phyloP scores from a whole-genome alignment of 1,140 invertebrate genomes.

The Aleiodes sp. region DNA sequence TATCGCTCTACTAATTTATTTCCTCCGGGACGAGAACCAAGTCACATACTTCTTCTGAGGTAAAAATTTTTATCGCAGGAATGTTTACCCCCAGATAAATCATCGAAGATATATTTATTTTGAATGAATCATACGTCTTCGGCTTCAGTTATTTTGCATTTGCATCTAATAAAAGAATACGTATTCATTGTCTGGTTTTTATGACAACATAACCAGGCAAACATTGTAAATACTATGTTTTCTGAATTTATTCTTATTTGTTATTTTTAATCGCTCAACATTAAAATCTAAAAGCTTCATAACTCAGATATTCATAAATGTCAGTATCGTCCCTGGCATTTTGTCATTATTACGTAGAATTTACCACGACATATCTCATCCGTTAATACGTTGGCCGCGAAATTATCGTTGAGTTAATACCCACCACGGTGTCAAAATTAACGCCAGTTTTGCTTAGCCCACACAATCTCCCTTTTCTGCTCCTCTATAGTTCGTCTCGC shows the following conservation, averaged over 20 bases:
- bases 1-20: not conserved
- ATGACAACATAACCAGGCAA: not conserved
- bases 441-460: not conserved
- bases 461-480: too few relatives aligned
- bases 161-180: not conserved
- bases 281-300: too few relatives aligned
- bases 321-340: not conserved
- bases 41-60: not conserved
- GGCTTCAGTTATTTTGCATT: not conserved
- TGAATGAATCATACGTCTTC: not conserved
- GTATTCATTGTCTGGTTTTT: not conserved
- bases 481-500: too few relatives aligned
- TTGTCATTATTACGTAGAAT: slow-evolving; percentile 8
- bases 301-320: not conserved
- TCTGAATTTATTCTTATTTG: too few relatives aligned
- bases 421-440: slow-evolving; percentile 7
- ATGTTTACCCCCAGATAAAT: not conserved
- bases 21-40: not conserved
- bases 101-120: not conserved
- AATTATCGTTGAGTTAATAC: slow-evolving; percentile 22
- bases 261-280: too few relatives aligned
- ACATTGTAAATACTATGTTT: not conserved
- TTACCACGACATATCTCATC: not conserved
- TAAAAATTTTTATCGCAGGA: not conserved
- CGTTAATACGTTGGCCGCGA: slow-evolving; percentile 8